Conservation (phyloP, 2,888 invertebrate genomes). For the Orchesellides sinensis region DNA sequence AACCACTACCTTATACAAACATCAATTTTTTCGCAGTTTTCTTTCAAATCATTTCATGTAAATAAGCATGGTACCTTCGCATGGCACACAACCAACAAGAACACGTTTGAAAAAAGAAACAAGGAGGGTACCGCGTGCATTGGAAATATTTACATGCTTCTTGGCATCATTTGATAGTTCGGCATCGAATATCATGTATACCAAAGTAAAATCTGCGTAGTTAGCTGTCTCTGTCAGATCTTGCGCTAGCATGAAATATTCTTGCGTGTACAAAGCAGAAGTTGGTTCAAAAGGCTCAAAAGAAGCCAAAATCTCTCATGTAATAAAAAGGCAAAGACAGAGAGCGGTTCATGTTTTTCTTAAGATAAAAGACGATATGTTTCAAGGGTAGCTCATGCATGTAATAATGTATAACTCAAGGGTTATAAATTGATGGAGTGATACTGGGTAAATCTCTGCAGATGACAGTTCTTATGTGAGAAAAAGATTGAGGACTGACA, state of each 20-base stretch:
- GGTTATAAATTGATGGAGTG: conserved; percentile 40
- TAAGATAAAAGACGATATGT: conserved; percentile 34
- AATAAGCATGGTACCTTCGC: too few relatives aligned
- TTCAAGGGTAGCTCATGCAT: conserved; percentile 45
- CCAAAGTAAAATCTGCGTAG: not conserved
- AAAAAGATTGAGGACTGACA: conserved; percentile 50
- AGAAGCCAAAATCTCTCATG: conserved; percentile 1
- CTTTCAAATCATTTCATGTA: too few relatives aligned
- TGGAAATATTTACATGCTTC: too few relatives aligned
- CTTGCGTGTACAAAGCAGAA: conserved; percentile 6
- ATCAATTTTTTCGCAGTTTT: too few relatives aligned
- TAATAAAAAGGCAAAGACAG: not conserved
- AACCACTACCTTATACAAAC: too few relatives aligned
- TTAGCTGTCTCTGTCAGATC: conserved; percentile 38
- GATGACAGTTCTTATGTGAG: conserved; percentile 44
- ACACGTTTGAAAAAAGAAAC: too few relatives aligned
- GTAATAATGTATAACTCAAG: conserved; percentile 34
- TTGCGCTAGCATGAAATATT: conserved; percentile 34
- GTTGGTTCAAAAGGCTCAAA: conserved; percentile 14
- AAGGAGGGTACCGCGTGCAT: too few relatives aligned
- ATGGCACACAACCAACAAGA: too few relatives aligned
- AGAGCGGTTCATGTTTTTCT: not conserved
- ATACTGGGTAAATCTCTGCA: conserved; percentile 37
- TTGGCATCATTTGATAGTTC: too few relatives aligned
- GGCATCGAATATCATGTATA: not conserved